Evolutionary conservation across 2,113 vertebrate species (phyloP).

Genomic region (Istiophorus platypterus): DNA sequence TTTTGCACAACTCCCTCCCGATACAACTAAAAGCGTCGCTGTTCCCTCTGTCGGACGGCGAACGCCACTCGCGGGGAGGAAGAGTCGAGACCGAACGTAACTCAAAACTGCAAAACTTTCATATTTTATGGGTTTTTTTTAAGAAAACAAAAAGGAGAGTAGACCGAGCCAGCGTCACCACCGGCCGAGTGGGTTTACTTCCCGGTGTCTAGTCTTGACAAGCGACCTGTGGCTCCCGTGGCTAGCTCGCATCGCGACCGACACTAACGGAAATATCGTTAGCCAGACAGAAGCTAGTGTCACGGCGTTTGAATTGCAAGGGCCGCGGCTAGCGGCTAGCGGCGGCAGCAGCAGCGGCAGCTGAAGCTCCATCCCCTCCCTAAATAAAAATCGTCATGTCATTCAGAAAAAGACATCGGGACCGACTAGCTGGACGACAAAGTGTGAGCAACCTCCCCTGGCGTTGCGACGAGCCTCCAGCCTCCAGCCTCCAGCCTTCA

Average conservation of each 20-base stretch:
- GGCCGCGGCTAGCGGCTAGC: fast-evolving
- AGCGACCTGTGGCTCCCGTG: constrained; percentile 69
- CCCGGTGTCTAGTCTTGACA: constrained; percentile 62
- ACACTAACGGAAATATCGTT: constrained; percentile 8
- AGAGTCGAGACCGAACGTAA: background rate
- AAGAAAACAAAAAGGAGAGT: too few species aligned
- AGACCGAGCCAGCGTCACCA: background rate
- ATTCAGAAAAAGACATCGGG: background rate
- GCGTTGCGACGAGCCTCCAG: constrained; percentile 45
- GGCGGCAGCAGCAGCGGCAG: too few species aligned
- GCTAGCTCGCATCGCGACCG: constrained; percentile 46
- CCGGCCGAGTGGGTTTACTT: constrained; percentile 47
- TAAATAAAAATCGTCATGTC: background rate
- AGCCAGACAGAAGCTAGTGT: background rate
- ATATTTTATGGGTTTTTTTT: background rate
- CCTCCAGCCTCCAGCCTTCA: constrained; percentile 51
- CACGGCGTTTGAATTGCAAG: background rate
- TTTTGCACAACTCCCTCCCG: constrained; percentile 4
- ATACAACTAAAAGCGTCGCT: background rate
- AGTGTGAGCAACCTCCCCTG: constrained; percentile 41
- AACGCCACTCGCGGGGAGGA: background rate
- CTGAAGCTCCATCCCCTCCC: background rate
- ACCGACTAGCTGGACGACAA: constrained; percentile 57
- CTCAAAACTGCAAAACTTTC: background rate
- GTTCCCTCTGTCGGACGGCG: background rate